Conservation (phyloP, 2,113 vertebrate species). For the Elaphurus davidianus region DNA sequence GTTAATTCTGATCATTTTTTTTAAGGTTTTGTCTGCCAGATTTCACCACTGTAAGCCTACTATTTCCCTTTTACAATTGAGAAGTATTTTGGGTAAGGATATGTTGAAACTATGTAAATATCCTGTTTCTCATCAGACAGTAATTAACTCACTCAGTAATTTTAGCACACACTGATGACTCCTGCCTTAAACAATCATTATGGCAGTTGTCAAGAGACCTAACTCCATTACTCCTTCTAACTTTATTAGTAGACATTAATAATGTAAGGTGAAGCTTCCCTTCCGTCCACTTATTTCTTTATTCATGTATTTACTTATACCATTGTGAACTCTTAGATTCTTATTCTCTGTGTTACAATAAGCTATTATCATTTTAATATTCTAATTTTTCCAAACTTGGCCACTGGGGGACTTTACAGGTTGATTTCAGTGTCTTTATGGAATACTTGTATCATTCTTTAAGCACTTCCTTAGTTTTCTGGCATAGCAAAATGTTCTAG, state of each 20-base stretch:
- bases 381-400: not conserved
- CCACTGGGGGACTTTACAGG: not conserved
- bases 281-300: not conserved
- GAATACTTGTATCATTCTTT: not conserved
- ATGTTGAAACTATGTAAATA: not conserved
- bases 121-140: not conserved
- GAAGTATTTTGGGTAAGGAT: not conserved
- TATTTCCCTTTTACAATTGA: not conserved
- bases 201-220: not conserved
- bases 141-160: slow-evolving; percentile 8
- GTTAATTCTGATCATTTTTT: not conserved
- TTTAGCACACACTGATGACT: not conserved
- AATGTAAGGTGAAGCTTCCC: not conserved
- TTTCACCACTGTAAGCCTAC: not conserved
- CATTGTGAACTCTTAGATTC: not conserved
- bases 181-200: not conserved
- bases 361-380: slow-evolving; percentile 1
- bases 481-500: not conserved
- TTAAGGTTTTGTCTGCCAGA: not conserved
- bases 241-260: not conserved
- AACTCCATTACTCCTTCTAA: not conserved
- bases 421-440: not conserved
- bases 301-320: not conserved
- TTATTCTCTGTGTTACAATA: not conserved
- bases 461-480: not conserved